Evolutionary conservation across 2,113 vertebrate genomes (phyloP).

Genomic region (Heptranchias perlo): DNA sequence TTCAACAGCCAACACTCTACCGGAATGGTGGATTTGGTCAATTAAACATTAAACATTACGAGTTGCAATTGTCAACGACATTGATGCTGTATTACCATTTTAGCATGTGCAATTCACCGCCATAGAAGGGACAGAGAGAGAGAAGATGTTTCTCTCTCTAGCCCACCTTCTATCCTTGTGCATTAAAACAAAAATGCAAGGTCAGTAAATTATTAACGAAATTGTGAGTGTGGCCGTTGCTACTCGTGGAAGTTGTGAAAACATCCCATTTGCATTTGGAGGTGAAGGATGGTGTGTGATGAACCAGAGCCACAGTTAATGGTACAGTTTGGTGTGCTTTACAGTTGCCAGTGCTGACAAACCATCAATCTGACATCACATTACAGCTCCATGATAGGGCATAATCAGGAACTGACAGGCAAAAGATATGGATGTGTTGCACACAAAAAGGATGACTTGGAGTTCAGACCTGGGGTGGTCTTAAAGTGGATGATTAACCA

Average conservation of each 20-base stretch:
- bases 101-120: background rate
- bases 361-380: background rate
- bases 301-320: background rate
- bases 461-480: background rate
- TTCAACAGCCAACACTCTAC: background rate
- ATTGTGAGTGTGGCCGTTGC: background rate
- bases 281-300: background rate
- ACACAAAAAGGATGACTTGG: background rate
- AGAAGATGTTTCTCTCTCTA: background rate
- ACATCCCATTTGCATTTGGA: background rate
- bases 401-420: background rate
- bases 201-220: background rate
- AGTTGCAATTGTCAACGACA: background rate
- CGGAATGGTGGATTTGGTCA: background rate
- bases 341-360: background rate
- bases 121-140: background rate
- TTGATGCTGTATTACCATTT: background rate
- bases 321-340: background rate
- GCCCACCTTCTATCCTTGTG: background rate
- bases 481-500: background rate
- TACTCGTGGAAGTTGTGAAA: background rate
- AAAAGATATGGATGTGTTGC: background rate
- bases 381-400: background rate
- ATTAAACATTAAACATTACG: background rate
- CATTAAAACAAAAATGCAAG: background rate